Percentiles rank a stretch among this genome's conserved stretches.
These are phyloP conservation scores for Baronia brevicornis DNA, from an alignment of 2,888 invertebrate genomes.

Conservation along the genomic window DNA sequence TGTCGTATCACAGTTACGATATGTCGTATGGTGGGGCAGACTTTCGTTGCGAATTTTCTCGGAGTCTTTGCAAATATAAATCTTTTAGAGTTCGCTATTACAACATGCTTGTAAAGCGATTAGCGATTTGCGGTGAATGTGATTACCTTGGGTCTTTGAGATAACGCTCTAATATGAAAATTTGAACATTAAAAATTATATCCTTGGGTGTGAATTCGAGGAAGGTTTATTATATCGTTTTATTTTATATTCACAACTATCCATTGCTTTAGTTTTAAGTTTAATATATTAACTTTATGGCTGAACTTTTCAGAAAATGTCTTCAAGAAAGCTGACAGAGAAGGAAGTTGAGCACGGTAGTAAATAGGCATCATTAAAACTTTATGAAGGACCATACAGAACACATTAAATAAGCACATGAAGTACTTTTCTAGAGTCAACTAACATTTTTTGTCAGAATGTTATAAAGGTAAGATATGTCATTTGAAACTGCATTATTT, in stretches of 20 bases:
- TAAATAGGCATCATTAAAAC: too few species aligned
- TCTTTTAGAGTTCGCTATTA: constrained; percentile 37
- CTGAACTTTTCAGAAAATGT: constrained; percentile 1
- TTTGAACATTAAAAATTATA: constrained; percentile 16
- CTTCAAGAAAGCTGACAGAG: too few species aligned
- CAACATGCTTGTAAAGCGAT: constrained; percentile 55
- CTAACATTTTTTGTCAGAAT: too few species aligned
- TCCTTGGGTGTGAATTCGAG: constrained; percentile 4
- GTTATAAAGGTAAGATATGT: constrained; percentile 1
- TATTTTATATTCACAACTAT: background rate
- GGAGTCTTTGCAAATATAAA: constrained; percentile 31
- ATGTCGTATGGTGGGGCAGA: constrained; percentile 60
- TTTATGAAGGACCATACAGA: too few species aligned
- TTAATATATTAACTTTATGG: background rate
- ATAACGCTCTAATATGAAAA: constrained; percentile 58
- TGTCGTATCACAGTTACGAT: constrained; percentile 51
- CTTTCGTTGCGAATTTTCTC: constrained; percentile 54
- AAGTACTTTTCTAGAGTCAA: too few species aligned
- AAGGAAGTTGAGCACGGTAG: too few species aligned
- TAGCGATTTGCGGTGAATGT: constrained; percentile 53
- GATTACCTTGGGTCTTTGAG: constrained; percentile 40
- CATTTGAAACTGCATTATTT: too few species aligned
- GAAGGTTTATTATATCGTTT: background rate
- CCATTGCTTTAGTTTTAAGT: background rate
- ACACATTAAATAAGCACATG: too few species aligned